Evolutionary conservation across 2,888 invertebrate species (phyloP).

Genomic region (Dynastes maya): DNA sequence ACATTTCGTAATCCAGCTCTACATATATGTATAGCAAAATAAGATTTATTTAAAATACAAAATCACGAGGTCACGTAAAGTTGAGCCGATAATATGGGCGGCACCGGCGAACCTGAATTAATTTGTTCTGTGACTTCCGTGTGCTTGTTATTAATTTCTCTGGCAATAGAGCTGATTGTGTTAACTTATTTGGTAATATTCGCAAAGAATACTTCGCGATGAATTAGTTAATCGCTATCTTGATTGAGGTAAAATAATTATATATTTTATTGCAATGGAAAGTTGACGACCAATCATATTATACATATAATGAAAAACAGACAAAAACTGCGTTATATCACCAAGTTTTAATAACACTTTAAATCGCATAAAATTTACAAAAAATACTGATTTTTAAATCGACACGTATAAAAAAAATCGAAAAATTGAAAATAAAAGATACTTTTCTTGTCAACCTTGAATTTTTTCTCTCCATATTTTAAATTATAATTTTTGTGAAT

Average conservation of each 20-base stretch:
- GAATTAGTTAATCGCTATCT: slow-evolving; percentile 8
- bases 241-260: neutral
- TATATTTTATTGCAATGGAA: neutral
- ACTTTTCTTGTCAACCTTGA: slow-evolving; percentile 30
- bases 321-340: slow-evolving; percentile 27
- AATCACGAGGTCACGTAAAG: slow-evolving; percentile 47
- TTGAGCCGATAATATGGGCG: slow-evolving; percentile 45
- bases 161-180: neutral
- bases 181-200: neutral
- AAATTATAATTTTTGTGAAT: slow-evolving; percentile 25
- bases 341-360: slow-evolving; percentile 14
- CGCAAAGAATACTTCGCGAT: neutral
- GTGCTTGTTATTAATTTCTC: slow-evolving; percentile 40
- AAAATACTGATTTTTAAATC: neutral
- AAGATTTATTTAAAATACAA: slow-evolving; percentile 50
- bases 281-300: neutral
- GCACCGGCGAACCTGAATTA: slow-evolving; percentile 46
- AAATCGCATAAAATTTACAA: slow-evolving; percentile 9
- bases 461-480: slow-evolving; percentile 30
- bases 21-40: slow-evolving; percentile 46
- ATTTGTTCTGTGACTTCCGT: slow-evolving; percentile 47
- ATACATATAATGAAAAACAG: slow-evolving; percentile 1
- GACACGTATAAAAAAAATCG: neutral
- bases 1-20: slow-evolving; percentile 39
- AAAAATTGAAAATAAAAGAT: slow-evolving; percentile 15